phyloP scores from a whole-genome alignment of 2,797 vertebrate species.

The Gouania willdenowi region DNA sequence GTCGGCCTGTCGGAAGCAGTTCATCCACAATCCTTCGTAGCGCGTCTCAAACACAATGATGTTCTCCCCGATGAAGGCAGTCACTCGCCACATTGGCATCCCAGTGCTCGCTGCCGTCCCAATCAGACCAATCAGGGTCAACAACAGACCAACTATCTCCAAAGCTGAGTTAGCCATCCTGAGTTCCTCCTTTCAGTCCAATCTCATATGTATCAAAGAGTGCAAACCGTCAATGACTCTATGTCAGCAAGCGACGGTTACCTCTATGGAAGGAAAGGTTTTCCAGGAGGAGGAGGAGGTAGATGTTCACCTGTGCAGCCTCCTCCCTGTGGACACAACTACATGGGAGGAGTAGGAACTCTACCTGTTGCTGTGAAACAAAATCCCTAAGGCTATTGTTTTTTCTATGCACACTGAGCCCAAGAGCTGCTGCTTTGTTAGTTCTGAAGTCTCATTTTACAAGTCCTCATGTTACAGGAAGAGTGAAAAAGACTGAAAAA shows the following conservation, averaged over 20 bases:
- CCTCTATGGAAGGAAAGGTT: slow-evolving; percentile 22
- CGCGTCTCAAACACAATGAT: slow-evolving; percentile 89
- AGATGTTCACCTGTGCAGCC: slow-evolving; percentile 46
- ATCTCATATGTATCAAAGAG: neutral
- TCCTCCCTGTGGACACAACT: slow-evolving; percentile 49
- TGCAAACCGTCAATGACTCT: no score
- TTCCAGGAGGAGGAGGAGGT: slow-evolving; percentile 49
- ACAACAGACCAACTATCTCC: slow-evolving; percentile 77
- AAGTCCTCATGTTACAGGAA: slow-evolving; percentile 19
- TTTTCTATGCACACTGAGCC: slow-evolving; percentile 38
- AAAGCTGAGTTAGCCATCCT: slow-evolving; percentile 74
- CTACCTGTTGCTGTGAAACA: slow-evolving; percentile 67
- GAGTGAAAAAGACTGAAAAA: no score
- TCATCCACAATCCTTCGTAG: slow-evolving; percentile 96
- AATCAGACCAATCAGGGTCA: slow-evolving; percentile 79
- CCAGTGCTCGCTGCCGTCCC: slow-evolving; percentile 82
- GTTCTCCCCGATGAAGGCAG: slow-evolving; percentile 86
- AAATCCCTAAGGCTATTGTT: slow-evolving; percentile 41
- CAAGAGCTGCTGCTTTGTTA: slow-evolving; percentile 51
- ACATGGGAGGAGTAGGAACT: slow-evolving; percentile 41
- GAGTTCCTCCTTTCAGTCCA: slow-evolving; percentile 10
- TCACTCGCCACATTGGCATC: slow-evolving; percentile 94
- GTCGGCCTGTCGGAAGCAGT: slow-evolving; percentile 81
- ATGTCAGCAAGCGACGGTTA: slow-evolving; percentile 8
- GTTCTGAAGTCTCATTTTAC: slow-evolving; percentile 58